phyloP scores from a whole-genome alignment of 2,888 invertebrate genomes.

The Lasius platythorax region DNA sequence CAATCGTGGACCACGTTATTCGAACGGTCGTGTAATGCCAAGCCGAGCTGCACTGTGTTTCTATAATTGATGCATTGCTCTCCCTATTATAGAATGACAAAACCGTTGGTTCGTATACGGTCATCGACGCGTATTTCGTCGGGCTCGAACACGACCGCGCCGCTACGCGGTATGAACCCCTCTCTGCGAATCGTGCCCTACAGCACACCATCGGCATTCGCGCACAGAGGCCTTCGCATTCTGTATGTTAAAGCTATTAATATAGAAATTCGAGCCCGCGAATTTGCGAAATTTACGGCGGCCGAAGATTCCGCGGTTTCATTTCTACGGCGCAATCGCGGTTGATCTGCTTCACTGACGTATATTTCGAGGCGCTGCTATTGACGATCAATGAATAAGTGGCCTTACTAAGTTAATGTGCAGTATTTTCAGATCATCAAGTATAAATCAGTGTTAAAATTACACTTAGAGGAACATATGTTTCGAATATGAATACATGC shows the following conservation, averaged over 20 bases:
- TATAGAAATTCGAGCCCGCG: constrained; percentile 47
- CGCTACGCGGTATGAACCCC: constrained; percentile 54
- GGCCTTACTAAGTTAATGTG: constrained; percentile 53
- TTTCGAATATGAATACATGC: not conserved
- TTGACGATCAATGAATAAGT: constrained; percentile 14
- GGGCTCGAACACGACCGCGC: constrained; percentile 62
- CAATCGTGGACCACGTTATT: constrained; percentile 81
- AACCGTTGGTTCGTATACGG: constrained; percentile 77
- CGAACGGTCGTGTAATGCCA: constrained; percentile 79
- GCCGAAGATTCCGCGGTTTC: constrained; percentile 46
- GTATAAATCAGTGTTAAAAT: not conserved
- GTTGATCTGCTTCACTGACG: constrained; percentile 30
- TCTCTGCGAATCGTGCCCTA: constrained; percentile 50
- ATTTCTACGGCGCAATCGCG: constrained; percentile 26
- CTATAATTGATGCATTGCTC: constrained; percentile 84
- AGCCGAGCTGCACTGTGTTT: constrained; percentile 79
- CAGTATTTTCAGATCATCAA: constrained; percentile 59
- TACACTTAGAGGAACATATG: not conserved
- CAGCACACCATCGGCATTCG: constrained; percentile 45
- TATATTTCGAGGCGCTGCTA: constrained; percentile 19
- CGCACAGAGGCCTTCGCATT: constrained; percentile 28
- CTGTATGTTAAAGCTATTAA: constrained; percentile 40
- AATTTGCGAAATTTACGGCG: constrained; percentile 56
- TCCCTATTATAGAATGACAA: constrained; percentile 82
- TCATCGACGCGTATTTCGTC: constrained; percentile 70